These are phyloP conservation scores for Archips crataeganus DNA, from an alignment of 2,888 invertebrate species.

Conservation along the genomic window DNA sequence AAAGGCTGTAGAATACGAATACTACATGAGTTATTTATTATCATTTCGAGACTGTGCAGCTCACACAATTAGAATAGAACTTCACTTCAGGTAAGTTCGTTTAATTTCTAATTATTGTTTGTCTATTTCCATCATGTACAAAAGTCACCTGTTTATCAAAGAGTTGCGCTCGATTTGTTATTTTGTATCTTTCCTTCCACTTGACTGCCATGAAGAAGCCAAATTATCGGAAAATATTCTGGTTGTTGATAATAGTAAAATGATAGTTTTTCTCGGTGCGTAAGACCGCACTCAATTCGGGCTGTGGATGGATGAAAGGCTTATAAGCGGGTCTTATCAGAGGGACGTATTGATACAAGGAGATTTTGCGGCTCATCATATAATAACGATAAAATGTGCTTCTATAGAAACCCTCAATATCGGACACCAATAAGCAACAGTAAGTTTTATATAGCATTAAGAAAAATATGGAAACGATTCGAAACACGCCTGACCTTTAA, in stretches of 20 bases:
- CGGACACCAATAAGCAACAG: too few species aligned
- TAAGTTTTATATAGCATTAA: too few species aligned
- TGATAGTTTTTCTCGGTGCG: conserved; percentile 6
- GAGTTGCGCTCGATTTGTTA: not conserved
- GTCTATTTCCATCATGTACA: not conserved
- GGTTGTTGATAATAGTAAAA: not conserved
- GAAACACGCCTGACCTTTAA: too few species aligned
- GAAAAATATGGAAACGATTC: too few species aligned
- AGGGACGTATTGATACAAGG: conserved; percentile 1
- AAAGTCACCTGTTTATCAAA: not conserved
- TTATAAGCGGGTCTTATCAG: conserved; percentile 7
- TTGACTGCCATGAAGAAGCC: not conserved
- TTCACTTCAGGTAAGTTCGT: too few species aligned
- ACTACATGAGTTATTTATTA: too few species aligned
- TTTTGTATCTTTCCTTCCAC: not conserved
- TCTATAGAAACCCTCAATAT: too few species aligned
- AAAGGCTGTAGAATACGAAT: too few species aligned
- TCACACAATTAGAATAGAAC: too few species aligned
- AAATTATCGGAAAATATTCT: not conserved
- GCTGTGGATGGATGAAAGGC: not conserved
- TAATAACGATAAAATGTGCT: not conserved
- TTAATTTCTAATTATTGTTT: too few species aligned
- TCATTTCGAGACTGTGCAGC: too few species aligned
- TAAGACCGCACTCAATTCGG: not conserved
- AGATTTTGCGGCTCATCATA: not conserved